Evolutionary conservation across 1,140 invertebrate species (phyloP), one percentile per base, ranked within the genome.

Genomic region (Procambarus clarkii): DNA sequence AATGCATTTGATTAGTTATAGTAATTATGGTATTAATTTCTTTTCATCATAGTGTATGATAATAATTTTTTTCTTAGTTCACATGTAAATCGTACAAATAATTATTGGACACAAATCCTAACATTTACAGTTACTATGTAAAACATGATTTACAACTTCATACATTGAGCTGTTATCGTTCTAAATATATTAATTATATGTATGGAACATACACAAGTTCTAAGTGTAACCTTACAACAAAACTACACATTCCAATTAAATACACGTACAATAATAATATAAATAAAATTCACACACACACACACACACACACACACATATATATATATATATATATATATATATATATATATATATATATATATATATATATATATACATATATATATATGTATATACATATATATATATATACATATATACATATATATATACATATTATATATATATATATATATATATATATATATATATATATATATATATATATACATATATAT

Each of bases 401-500:
- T 54, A 54, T 5, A 54, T 54, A 54, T 5, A 54, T 54, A 54
- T 5, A 54, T 54, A 54, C 0, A 54, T 54, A 54, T 5, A 54
- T 54, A 54, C 0, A 54, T 54, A 54, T 5, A 54, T 54, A 54
- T 5, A 54, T 54, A 54, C 0, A 54, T 54, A 54, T 54, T 54
- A 54, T 54, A 54, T 54, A 34, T 45, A 60, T 64, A 83, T 83
- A 83, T 83, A 83, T 83, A 83, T 83, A 83, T 60, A 60, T 83
- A 83, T 69, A 83, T 60, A 83, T 69, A 83, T 83, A 83, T 69
- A 83, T 83, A 60, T 44, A 83, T 83, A 83, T 69, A 83, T 83
- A 83, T 83, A 83, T 83, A 64, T 83, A 83, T 83, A 83, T 50
- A 18, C 18, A 50, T 81, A 50, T 50, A 50, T 50, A 81, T 81